Conservation (phyloP, 2,888 invertebrate species). For the Athalia circularis region DNA sequence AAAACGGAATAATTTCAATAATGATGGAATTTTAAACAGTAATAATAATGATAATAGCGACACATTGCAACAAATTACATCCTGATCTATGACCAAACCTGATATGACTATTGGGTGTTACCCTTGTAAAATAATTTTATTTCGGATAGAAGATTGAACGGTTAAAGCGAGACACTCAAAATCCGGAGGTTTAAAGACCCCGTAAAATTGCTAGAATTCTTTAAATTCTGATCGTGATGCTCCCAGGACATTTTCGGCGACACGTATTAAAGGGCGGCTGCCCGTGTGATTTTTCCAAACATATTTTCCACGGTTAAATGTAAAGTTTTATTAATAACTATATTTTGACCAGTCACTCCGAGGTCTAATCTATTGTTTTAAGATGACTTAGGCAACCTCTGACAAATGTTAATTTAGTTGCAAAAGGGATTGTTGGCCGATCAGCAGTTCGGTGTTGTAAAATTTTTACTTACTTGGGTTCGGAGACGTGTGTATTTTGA, state of each 20-base stretch:
- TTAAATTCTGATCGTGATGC: conserved; percentile 30
- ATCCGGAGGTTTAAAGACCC: conserved; percentile 20
- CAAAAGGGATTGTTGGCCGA: conserved; percentile 10
- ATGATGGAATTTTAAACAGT: neutral
- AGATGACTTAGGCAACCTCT: conserved; percentile 3
- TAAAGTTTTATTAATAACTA: conserved; percentile 11
- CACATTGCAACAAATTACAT: conserved; percentile 15
- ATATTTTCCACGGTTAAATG: conserved; percentile 18
- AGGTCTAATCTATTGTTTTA: conserved; percentile 16
- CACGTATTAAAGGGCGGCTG: conserved; percentile 46
- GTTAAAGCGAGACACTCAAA: neutral
- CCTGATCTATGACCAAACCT: conserved; percentile 4
- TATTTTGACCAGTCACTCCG: conserved; percentile 14
- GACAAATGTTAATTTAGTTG: conserved; percentile 10
- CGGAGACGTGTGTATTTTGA: conserved; percentile 62
- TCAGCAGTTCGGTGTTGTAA: conserved; percentile 3
- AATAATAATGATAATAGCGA: conserved; percentile 9
- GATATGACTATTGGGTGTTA: conserved; percentile 30
- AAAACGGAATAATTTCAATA: neutral
- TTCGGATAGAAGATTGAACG: neutral
- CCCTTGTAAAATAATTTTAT: conserved; percentile 27
- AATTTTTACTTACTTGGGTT: conserved; percentile 67
- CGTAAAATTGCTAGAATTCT: neutral
- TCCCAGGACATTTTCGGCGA: conserved; percentile 21
- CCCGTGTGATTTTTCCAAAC: conserved; percentile 26